A percentile compares a stretch with the other conserved stretches of the same genome.
These are phyloP conservation scores for Leptosomus discolor DNA, from an alignment of 2,113 vertebrate genomes.

Conservation along the genomic window DNA sequence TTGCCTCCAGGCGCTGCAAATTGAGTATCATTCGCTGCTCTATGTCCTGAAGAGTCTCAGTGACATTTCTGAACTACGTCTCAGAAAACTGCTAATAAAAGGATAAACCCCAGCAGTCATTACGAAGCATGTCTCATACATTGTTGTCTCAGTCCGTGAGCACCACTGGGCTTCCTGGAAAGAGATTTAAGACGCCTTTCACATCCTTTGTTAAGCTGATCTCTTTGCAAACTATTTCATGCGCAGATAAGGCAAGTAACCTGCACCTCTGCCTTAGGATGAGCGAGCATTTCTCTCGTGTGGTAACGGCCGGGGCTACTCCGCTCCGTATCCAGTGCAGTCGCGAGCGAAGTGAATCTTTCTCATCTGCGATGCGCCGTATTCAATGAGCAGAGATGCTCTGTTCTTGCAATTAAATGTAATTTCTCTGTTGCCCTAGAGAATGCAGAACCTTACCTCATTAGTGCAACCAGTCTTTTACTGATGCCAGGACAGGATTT, in stretches of 20 bases:
- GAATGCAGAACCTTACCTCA: not conserved
- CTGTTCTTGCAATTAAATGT: not conserved
- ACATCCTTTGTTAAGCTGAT: not conserved
- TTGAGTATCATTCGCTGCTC: accelerated
- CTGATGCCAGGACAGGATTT: not conserved
- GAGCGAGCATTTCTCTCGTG: not conserved
- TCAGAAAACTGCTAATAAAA: not conserved
- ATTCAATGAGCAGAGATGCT: not conserved
- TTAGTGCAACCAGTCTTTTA: not conserved
- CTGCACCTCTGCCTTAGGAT: not conserved
- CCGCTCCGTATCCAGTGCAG: not conserved
- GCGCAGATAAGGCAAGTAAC: not conserved
- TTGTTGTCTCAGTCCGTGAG: not conserved
- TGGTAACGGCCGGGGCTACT: not conserved
- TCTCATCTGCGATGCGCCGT: not conserved
- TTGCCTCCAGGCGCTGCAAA: not conserved
- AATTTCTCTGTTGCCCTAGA: not conserved
- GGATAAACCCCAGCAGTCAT: not conserved
- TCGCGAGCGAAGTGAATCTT: not conserved
- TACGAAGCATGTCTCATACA: not conserved
- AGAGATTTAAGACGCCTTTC: not conserved
- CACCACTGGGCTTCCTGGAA: not conserved
- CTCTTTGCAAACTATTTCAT: not conserved
- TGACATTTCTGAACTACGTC: not conserved
- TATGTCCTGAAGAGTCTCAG: not conserved